Percentiles rank a stretch among this genome's conserved stretches.
Conservation (phyloP, 1,140 invertebrate genomes). For the Macrobrachium rosenbergii region DNA sequence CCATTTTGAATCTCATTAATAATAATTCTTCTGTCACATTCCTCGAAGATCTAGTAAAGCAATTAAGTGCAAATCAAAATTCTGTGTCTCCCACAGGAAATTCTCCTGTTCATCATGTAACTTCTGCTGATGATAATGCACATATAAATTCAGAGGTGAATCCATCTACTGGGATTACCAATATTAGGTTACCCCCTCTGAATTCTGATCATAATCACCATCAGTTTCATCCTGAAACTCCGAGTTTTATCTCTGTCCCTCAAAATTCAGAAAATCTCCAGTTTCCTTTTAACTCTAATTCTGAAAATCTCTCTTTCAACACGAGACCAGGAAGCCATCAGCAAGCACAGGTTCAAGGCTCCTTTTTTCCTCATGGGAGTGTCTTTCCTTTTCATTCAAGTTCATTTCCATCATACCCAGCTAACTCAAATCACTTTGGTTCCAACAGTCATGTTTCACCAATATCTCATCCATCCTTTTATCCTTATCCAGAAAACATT, state of each 20-base stretch:
- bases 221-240: too few species aligned
- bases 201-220: too few species aligned
- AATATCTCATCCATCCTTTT: not conserved
- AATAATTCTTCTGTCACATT: not conserved
- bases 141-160: too few species aligned
- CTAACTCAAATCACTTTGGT: not conserved
- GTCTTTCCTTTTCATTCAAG: not conserved
- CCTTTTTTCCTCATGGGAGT: too few species aligned
- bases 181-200: too few species aligned
- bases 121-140: not conserved
- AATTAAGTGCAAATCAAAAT: not conserved
- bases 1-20: not conserved
- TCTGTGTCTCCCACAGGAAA: not conserved
- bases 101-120: not conserved
- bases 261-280: too few species aligned
- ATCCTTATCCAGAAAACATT: not conserved
- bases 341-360: too few species aligned
- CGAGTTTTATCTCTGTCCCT: too few species aligned
- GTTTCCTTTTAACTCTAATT: too few species aligned
- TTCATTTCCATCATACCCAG: not conserved
- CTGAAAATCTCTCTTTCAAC: too few species aligned
- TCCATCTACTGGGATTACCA: too few species aligned
- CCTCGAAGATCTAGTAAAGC: not conserved
- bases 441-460: not conserved
- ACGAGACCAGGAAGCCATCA: too few species aligned